phyloP scores from a whole-genome alignment of 2,888 invertebrate genomes.

The Heliconius charithonia region DNA sequence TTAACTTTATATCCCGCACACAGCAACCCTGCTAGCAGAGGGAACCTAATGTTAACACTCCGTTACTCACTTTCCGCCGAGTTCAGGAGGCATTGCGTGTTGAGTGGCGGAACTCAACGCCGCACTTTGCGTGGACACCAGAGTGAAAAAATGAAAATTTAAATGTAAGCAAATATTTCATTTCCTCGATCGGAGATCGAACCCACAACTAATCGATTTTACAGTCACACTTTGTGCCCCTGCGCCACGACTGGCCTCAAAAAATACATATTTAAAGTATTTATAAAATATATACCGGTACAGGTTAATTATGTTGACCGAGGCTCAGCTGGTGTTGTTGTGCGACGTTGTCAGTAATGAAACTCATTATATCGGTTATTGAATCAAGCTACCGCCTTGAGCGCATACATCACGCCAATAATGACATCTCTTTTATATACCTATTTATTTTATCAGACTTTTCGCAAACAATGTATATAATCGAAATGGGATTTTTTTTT shows the following conservation, averaged over 20 bases:
- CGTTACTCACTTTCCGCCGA: no score
- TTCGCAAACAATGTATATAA: constrained; percentile 1
- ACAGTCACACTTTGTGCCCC: no score
- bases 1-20: not conserved
- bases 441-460: constrained; percentile 26
- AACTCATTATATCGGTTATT: constrained; percentile 39
- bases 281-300: not conserved
- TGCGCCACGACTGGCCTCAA: no score
- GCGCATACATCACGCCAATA: constrained; percentile 33
- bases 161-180: no score
- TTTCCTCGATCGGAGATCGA: no score
- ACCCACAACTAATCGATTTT: no score
- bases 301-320: constrained; percentile 35
- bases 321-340: constrained; percentile 46
- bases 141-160: no score
- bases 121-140: no score
- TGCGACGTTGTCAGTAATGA: constrained; percentile 47
- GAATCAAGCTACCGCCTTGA: constrained; percentile 38
- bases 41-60: no score
- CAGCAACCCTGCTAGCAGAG: no score
- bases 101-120: no score
- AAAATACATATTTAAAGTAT: not conserved
- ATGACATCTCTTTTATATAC: constrained; percentile 29
- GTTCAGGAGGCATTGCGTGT: no score
- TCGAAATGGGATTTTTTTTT: not conserved